Base-by-base conservation (phyloP, 1,140 invertebrate species). In the Drosophila biarmipes region DNA sequence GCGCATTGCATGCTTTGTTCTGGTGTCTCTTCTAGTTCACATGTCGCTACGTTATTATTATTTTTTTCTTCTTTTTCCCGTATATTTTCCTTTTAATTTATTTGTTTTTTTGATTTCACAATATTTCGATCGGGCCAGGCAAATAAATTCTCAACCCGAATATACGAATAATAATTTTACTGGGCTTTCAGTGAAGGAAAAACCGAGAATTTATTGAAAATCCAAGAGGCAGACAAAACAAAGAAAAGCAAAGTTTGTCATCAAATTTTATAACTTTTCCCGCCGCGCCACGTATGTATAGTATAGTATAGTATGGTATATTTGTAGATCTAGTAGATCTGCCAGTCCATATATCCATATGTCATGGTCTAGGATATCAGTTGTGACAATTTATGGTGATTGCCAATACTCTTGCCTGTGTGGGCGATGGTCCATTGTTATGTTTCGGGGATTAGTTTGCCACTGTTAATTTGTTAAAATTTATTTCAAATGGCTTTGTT, bases 61-160 rank as follows among this genome's bases (percentile, higher is more conserved):
- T 43, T 43, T 27, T 27, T 17, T 40, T 19, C 38, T n/a, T 48
- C 29, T 51, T 53, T 55, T 52, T 49, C 31, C 42, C 34, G 37
- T 72, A 35, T 67, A 79, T 85, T 86, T 75, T 87, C 68, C 78
- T 58, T 82, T 86, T 86, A 86, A 89, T 86, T 86, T 86, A 86
- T 86, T 86, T 86, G 78, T 89, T 87, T 82, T 86, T 86, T 82
- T 78, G 78, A 82, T 86, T 86, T 86, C 82, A 89, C 82, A 86
- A 86, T 89, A 89, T 86, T 86, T 89, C 82, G 82, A 86, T 86
- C 72, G 78, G 78, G 69, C 78, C 61, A 87, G 51, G 78, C 73
- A 78, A 82, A 86, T 86, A 86, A 82, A 86, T 86, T 86, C 71
- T 75, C 27, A 52, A 66, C n/a, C 5, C 24, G 38, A 12, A 54